Evolutionary conservation across 2,888 invertebrate species (phyloP).

Genomic region (Cylindroiulus punctatus): DNA sequence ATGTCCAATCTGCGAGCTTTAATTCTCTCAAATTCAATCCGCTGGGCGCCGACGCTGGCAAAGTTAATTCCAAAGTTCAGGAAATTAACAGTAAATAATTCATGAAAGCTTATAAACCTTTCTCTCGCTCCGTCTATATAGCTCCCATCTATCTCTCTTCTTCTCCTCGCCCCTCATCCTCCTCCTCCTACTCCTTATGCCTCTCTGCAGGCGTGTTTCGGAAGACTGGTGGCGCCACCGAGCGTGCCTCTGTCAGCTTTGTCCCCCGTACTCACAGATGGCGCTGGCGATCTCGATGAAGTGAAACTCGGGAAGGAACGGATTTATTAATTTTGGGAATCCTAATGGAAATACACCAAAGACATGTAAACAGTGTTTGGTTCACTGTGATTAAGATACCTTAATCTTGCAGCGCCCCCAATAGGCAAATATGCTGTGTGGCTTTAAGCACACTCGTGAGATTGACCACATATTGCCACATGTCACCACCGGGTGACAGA

Average conservation of each 20-base stretch:
- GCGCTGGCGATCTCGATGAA: neutral
- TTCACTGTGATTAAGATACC: no score
- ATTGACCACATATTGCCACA: no score
- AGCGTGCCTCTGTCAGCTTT: neutral
- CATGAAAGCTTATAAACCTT: conserved; percentile 54
- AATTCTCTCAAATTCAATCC: conserved; percentile 56
- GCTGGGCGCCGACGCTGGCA: conserved; percentile 52
- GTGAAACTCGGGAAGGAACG: no score
- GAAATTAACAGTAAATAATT: conserved; percentile 57
- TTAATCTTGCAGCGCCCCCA: no score
- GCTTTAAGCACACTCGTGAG: no score
- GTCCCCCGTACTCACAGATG: neutral
- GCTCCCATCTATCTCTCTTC: conserved; percentile 30
- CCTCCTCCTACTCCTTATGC: neutral
- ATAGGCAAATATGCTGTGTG: no score
- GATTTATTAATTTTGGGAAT: no score
- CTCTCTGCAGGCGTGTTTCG: neutral
- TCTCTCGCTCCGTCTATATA: neutral
- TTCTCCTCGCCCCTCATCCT: neutral
- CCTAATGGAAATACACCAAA: no score
- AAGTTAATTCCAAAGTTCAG: conserved; percentile 56
- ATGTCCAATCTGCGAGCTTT: conserved; percentile 56
- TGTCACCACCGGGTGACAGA: no score
- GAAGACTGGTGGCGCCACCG: conserved; percentile 12
- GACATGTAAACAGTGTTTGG: no score